Conservation (phyloP, 2,888 invertebrate species). For the Dinocampus coccinellae region DNA sequence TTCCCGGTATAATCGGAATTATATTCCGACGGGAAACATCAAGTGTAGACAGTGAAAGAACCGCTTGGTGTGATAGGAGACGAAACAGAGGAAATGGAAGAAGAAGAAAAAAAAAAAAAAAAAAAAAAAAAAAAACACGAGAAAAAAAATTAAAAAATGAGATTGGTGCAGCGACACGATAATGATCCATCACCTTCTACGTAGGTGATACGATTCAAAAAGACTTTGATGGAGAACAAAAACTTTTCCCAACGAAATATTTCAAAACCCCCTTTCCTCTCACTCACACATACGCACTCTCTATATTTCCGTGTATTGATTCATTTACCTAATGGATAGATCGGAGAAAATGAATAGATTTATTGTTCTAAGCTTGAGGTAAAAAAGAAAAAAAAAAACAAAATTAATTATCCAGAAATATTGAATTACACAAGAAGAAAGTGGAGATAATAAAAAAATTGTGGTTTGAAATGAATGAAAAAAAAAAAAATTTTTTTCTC, state of each 20-base stretch:
- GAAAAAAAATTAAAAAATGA: not conserved
- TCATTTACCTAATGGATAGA: constrained; percentile 8
- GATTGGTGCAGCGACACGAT: constrained; percentile 1
- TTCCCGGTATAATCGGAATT: too few relatives aligned
- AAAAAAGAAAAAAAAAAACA: constrained; percentile 18
- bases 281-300: not conserved
- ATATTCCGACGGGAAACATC: not conserved
- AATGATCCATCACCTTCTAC: constrained; percentile 10
- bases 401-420: constrained; percentile 12
- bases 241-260: not conserved
- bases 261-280: too few relatives aligned
- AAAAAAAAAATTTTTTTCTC: too few relatives aligned
- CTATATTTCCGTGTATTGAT: not conserved
- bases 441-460: constrained; percentile 18
- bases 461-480: not conserved
- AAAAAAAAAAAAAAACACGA: too few relatives aligned
- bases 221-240: not conserved
- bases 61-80: not conserved
- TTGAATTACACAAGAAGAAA: constrained; percentile 23
- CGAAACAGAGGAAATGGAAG: not conserved
- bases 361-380: constrained; percentile 29
- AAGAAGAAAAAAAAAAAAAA: not conserved
- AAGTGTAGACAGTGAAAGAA: not conserved
- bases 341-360: constrained; percentile 1
- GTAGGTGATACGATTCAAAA: not conserved